Base-by-base conservation (phyloP, 2,113 vertebrate species). In the Leiothrix lutea region DNA sequence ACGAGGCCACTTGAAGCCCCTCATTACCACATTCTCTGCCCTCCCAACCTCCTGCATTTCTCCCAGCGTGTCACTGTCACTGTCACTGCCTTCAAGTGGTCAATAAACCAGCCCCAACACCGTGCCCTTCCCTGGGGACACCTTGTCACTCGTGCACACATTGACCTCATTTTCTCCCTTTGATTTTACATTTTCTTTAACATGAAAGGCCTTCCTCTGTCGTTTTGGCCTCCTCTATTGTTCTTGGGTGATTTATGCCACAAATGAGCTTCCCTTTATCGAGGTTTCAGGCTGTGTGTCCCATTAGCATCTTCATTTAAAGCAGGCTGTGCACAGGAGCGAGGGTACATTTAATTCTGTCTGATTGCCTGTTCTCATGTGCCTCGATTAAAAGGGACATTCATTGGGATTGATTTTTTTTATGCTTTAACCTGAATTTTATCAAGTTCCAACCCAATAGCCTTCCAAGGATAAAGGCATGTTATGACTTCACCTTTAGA, bases 181-280 rank as follows among this genome's bases (percentile, higher is more conserved):
- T 93, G 88, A 86, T 93, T 95, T 92, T 86, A 90, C 82, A 80
- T 73, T 94, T 96, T 80, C 92, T 82, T 65, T 73, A 88, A 83
- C 75, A 83, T 11, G 60, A 90, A 83, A 93, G 67, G 67, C 66
- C 22, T 66, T 44, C 81, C 67, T 90, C 80, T 40, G 88, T 22
- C 38, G 8, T 44, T 45, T 44, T 56, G 64, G 56, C 50, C 67
- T 78, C 72, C 20, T 60, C 31, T 73, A 28, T 92, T 86, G 62
- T 93, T 92, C 72, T 65, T 36, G 38, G 40, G 33, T 86, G 64
- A 96, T 93, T 92, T 92, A 62, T 74, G 82, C n/a, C 78, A 58
- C 5, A 73, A 85, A 88, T 47, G 60, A 95, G 11, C 50, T 88
- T 88, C 42, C 33, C 78, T 88, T 81, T 54, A 54, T 73, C 42